Conservation (phyloP, 2,797 vertebrate species). For the Scarus forsteni region DNA sequence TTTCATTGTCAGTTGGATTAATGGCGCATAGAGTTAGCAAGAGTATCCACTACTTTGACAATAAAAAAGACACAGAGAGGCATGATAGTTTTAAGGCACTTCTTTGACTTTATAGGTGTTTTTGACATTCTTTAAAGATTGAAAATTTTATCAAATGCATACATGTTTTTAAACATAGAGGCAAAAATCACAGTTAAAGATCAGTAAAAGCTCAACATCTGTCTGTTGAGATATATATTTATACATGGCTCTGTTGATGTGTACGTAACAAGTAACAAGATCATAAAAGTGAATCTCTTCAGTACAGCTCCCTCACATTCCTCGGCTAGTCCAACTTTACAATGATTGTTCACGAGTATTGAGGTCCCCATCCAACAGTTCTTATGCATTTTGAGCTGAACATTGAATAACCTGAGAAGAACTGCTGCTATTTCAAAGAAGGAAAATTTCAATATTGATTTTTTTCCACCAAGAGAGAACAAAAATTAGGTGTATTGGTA, state of each 20-base stretch:
- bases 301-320: slow-evolving; percentile 53
- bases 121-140: slow-evolving; percentile 62
- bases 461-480: no score
- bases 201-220: slow-evolving; percentile 58
- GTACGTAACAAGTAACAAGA: slow-evolving; percentile 48
- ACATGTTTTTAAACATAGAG: slow-evolving; percentile 55
- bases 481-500: no score
- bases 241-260: slow-evolving; percentile 65
- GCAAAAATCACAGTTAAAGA: slow-evolving; percentile 72
- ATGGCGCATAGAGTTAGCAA: slow-evolving; percentile 6
- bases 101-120: slow-evolving; percentile 72
- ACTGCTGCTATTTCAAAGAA: no score
- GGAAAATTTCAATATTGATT: no score
- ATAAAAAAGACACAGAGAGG: slow-evolving; percentile 34
- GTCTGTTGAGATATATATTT: slow-evolving; percentile 27
- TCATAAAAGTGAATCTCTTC: slow-evolving; percentile 32
- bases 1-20: slow-evolving; percentile 36
- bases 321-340: slow-evolving; percentile 31
- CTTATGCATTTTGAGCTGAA: no score
- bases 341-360: slow-evolving; percentile 51
- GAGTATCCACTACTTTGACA: neutral
- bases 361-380: no score
- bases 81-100: slow-evolving; percentile 66
- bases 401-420: no score
- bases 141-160: slow-evolving; percentile 61